Evolutionary conservation across 2,113 vertebrate genomes (phyloP), one percentile per base, ranked within the genome.

Genomic region (Gallinago undulata): DNA sequence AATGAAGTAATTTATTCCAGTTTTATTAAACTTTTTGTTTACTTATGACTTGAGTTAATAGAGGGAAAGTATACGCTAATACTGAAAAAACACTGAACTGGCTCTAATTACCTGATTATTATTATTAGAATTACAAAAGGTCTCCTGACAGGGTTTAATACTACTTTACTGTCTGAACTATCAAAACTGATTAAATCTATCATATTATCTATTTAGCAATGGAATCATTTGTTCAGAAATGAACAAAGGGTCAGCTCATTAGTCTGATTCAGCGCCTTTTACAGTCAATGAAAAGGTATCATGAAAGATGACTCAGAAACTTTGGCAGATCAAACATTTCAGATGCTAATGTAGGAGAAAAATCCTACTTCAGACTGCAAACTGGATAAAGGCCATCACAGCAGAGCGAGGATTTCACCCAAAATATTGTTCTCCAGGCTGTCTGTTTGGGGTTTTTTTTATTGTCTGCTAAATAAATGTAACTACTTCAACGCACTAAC

Each of bases 271-370:
- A 85, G 50, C 19, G 87, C 57, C 39, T 79, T 83, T 88, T 84
- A 88, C 31, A 84, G 51, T 86, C 78, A 93, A 41, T 88, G n/a
- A 67, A 93, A 88, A 93, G 21, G 39, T 75, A 92, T 59, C 28
- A 55, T 48, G 51, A 86, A 87, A 90, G 72, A 92, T 91, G 51
- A 88, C 72, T 94, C 68, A 74, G 75, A 72, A 95, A 47, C 25
- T 64, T 59, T 3, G 76, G 37, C 19, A 76, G 30, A 89, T 89
- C 53, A 85, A 85, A 85, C 8, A 68, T 23, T 76, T 59, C 35
- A 68, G 30, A 76, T 10, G 57, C 17, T 59, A 69, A 60, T 1
- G 2, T 10, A 94, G 24, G 33, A 84, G 23, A 77, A 93, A 79
- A 77, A 83, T 39, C 37, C 76, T 43, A 85, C 8, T 70, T 21